These are phyloP conservation scores for Ibidorhyncha struthersii DNA, from an alignment of 2,113 vertebrate species.

Conservation along the genomic window DNA sequence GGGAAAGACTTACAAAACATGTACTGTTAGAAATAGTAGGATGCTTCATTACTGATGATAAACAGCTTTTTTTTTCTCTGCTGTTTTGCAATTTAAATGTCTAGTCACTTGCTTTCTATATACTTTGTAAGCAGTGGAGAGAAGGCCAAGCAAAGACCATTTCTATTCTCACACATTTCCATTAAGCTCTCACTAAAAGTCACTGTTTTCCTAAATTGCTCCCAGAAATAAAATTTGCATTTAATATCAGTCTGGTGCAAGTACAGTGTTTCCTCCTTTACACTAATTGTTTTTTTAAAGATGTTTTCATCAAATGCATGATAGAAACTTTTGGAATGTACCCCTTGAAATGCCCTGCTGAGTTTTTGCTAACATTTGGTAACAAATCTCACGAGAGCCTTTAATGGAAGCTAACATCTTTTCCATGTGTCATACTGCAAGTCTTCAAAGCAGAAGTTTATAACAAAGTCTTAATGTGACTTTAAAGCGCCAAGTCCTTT, in stretches of 20 bases:
- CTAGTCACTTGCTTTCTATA: neutral
- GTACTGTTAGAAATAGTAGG: neutral
- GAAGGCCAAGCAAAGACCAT: neutral
- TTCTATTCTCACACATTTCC: neutral
- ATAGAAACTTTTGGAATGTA: neutral
- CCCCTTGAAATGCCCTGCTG: neutral
- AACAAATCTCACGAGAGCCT: conserved; percentile 3
- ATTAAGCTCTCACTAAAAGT: neutral
- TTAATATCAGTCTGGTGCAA: neutral
- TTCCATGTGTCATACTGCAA: conserved; percentile 35
- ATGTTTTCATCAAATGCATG: neutral
- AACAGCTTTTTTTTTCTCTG: neutral
- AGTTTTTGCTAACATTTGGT: conserved; percentile 17
- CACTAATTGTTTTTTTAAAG: neutral
- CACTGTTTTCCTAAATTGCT: neutral
- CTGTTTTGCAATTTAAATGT: neutral
- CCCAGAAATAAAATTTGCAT: neutral
- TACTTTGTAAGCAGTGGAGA: neutral
- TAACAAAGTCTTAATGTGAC: neutral
- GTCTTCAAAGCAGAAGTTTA: conserved; percentile 31
- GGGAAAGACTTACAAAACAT: neutral
- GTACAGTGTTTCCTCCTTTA: neutral
- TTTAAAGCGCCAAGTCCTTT: conserved; percentile 19
- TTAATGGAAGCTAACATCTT: conserved; percentile 13
- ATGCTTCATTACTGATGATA: neutral